These are phyloP conservation scores for Mesochorus sp. DNA, from an alignment of 2,888 invertebrate species.

Conservation along the genomic window DNA sequence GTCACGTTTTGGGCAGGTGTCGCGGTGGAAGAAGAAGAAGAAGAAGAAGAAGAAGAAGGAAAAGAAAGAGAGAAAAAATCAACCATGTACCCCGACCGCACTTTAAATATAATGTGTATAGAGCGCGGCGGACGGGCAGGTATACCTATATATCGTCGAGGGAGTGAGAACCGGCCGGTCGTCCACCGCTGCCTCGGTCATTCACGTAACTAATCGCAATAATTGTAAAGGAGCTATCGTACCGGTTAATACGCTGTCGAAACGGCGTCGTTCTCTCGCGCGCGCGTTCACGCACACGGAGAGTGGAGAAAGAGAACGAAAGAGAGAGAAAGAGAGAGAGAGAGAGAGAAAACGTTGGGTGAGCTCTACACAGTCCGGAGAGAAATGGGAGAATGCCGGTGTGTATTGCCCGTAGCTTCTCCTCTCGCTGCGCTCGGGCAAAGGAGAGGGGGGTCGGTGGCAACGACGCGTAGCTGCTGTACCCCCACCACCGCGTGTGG, in stretches of 20 bases:
- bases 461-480: conserved; percentile 48
- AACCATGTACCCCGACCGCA: no score
- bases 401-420: conserved; percentile 17
- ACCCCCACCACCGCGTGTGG: conserved; percentile 74
- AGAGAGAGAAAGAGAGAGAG: no score
- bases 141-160: conserved; percentile 1
- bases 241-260: conserved; percentile 79
- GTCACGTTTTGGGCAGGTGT: neutral
- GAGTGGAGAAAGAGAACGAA: conserved; percentile 11
- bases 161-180: conserved; percentile 42
- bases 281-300: conserved; percentile 28
- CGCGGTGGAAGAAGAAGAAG: no score
- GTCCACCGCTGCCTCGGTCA: conserved; percentile 75
- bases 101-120: neutral
- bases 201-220: conserved; percentile 81
- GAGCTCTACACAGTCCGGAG: neutral
- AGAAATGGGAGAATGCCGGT: conserved; percentile 30
- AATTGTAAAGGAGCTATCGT: conserved; percentile 82
- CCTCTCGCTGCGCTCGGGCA: no score
- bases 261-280: conserved; percentile 69
- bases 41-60: no score
- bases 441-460: conserved; percentile 43
- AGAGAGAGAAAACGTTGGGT: no score
- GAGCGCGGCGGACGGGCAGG: neutral
- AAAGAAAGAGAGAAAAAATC: no score